Conservation (phyloP, 2,888 invertebrate genomes). For the Pristionchus entomophagus region DNA sequence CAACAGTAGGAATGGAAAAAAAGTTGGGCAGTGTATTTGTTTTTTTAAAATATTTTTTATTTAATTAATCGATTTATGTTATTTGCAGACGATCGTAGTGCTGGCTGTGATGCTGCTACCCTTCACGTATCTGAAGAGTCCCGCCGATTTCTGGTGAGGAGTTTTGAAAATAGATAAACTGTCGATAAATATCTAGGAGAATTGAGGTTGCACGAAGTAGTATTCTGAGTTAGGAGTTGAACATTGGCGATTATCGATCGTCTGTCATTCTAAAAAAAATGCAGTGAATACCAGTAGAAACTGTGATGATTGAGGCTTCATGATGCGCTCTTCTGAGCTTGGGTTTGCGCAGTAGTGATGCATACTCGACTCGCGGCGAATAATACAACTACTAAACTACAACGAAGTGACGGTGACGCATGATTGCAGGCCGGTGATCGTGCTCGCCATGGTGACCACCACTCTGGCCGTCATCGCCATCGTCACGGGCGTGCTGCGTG, state of each 20-base stretch:
- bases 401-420: no score
- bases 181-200: background rate
- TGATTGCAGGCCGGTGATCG: slow-evolving; percentile 70
- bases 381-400: no score
- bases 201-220: background rate
- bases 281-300: no score
- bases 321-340: no score
- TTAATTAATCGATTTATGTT: background rate
- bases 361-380: no score
- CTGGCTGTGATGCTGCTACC: slow-evolving; percentile 67
- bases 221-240: background rate
- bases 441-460: slow-evolving; percentile 74
- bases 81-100: slow-evolving; percentile 60
- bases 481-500: slow-evolving; percentile 64
- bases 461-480: slow-evolving; percentile 70
- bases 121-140: slow-evolving; percentile 72
- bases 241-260: background rate
- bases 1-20: background rate
- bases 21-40: background rate
- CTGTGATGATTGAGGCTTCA: no score
- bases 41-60: background rate
- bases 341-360: no score
- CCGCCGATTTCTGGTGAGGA: slow-evolving; percentile 74
- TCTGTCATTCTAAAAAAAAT: no score
- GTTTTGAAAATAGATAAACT: background rate